Conservation (phyloP, 2,797 vertebrate genomes). For the Sebastes dallii region DNA sequence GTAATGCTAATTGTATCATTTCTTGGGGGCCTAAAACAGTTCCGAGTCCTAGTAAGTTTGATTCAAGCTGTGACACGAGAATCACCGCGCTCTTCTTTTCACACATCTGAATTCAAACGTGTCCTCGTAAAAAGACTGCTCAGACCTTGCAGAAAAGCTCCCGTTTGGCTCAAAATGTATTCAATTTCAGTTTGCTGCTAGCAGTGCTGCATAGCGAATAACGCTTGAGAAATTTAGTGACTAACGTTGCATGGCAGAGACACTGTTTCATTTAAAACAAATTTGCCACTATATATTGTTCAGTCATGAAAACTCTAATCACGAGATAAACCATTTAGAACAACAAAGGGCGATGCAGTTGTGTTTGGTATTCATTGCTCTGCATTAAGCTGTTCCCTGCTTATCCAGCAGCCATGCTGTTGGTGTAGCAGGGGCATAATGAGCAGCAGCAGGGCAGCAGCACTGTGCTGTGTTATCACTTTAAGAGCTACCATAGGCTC, state of each 20-base stretch:
- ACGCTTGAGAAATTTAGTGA: constrained; percentile 21
- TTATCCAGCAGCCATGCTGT: constrained; percentile 49
- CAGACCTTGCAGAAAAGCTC: constrained; percentile 10
- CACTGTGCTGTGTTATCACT: constrained; percentile 58
- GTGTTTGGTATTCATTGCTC: constrained; percentile 35
- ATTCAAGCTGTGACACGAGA: constrained; percentile 7
- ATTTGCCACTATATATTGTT: constrained; percentile 38
- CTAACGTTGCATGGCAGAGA: constrained; percentile 32
- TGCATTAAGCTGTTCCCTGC: constrained; percentile 47
- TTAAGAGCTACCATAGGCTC: constrained; percentile 65
- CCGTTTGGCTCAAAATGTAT: constrained; percentile 9
- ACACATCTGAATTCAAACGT: constrained; percentile 19
- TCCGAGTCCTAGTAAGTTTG: neutral
- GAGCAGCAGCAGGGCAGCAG: constrained; percentile 58
- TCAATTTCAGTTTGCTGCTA: constrained; percentile 10
- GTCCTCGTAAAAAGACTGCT: constrained; percentile 9
- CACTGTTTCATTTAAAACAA: constrained; percentile 42
- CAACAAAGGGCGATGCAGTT: constrained; percentile 25
- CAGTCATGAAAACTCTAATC: constrained; percentile 35
- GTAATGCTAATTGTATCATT: constrained; percentile 6
- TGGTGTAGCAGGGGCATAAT: constrained; percentile 57
- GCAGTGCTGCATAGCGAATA: constrained; percentile 2
- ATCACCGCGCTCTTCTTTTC: neutral
- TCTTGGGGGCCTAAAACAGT: neutral
- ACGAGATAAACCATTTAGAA: constrained; percentile 42